Base-by-base conservation (phyloP, 2,797 vertebrate species). In the Podarcis siculus region DNA sequence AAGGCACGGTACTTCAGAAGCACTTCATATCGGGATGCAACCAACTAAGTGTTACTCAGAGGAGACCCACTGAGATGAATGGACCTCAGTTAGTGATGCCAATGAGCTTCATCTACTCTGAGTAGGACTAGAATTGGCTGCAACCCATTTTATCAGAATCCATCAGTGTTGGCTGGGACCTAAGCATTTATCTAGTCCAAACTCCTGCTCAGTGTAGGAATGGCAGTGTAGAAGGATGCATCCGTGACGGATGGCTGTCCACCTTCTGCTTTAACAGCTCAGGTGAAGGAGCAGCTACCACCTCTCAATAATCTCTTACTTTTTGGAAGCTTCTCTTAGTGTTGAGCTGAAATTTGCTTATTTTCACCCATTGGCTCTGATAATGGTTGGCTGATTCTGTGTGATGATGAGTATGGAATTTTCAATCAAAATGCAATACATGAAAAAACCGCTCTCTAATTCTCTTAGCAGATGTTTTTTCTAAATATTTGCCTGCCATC, bases 401-500 rank as follows among this genome's bases (percentile, higher is more conserved):
- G 45, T 35, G 10, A 17, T 35, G 10, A 17, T 75, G 71, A 35
- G 32, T 55, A 58, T 73, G 32, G 32, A 32, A 84, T 37, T 8
- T 30, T 84, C n/a, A 3, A 27, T 39, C 12, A 82, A 66, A 15
- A 30, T 58, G 17, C 39, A 49, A 12, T 4, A 25, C 30, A 5
- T 55, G 49, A 55, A 32, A 75, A 79, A 67, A 5, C 8, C 1
- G 35, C 6, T 55, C 49, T 80, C 1, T n/a, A 82, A 1, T 0
- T 0, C 0, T 35, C 76, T 90, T 13, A 58, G 25, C 84, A 35
- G 42, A 32, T 32, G 2, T 1, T 58, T 1, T 55, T 8, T 15
- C 64, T 79, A 37, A 94, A 93, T 9, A 90, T 30, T 80, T n/a
- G 94, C 79, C 93, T 96, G 95, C 87, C 95, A 96, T 91, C 95